phyloP scores from a whole-genome alignment of 2,888 invertebrate genomes.

The Gastracanthus pulcherrimus region DNA sequence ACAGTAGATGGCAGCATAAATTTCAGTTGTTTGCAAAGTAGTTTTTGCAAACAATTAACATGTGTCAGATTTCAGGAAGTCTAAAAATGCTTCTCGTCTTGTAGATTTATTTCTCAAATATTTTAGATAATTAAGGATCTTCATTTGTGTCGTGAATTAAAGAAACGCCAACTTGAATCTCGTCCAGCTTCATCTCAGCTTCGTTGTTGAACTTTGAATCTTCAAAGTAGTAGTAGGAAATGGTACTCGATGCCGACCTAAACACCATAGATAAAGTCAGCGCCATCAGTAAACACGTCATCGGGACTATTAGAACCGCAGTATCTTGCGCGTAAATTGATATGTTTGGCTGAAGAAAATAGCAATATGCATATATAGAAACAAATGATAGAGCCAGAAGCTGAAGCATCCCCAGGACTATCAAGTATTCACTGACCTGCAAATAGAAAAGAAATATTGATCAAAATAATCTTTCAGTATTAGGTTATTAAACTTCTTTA shows the following conservation, averaged over 20 bases:
- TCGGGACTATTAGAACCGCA: background rate
- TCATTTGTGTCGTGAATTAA: background rate
- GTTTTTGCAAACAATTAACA: background rate
- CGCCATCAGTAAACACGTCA: constrained; percentile 1
- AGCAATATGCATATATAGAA: background rate
- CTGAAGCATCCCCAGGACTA: constrained; percentile 15
- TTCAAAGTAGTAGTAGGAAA: constrained; percentile 31
- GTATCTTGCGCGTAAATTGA: background rate
- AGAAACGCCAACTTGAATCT: constrained; percentile 27
- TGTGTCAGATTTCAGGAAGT: too few species aligned
- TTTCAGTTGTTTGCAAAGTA: background rate
- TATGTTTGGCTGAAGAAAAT: background rate
- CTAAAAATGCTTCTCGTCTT: too few species aligned
- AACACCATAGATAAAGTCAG: constrained; percentile 28
- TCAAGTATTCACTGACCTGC: constrained; percentile 33
- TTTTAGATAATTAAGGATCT: background rate
- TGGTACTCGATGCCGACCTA: constrained; percentile 30
- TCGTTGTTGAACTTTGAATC: constrained; percentile 39
- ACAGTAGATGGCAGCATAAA: background rate
- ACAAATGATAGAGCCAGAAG: background rate
- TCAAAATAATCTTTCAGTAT: background rate
- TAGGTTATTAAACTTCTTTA: too few species aligned
- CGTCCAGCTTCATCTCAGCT: constrained; percentile 38
- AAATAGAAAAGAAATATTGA: too few species aligned
- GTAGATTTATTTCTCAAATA: background rate